Evolutionary conservation across 2,113 vertebrate species (phyloP).

Genomic region (Dipodomys ordii): DNA sequence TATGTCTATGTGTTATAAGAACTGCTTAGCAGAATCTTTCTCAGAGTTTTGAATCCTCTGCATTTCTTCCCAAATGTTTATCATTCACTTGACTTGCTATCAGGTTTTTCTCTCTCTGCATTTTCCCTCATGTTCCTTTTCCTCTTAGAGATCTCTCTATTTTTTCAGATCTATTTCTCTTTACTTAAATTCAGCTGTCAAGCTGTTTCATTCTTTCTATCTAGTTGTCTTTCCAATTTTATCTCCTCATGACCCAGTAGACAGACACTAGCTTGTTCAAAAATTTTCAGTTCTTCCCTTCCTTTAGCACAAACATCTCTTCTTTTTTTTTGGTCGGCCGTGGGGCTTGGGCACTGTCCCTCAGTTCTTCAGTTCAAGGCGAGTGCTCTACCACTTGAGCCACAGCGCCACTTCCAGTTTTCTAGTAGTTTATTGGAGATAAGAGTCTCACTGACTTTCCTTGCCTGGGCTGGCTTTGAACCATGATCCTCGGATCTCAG

Average conservation of each 20-base stretch:
- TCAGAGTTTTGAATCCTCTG: no score
- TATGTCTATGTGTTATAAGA: no score
- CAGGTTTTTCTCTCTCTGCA: neutral
- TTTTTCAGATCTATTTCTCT: constrained; percentile 46
- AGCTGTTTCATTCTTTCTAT: constrained; percentile 38
- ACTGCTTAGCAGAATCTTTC: no score
- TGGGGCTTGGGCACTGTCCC: no score
- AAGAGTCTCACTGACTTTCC: no score
- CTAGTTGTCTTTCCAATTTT: neutral
- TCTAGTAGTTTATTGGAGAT: no score
- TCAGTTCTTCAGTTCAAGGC: no score
- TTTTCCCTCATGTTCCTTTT: neutral
- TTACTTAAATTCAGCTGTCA: constrained; percentile 45
- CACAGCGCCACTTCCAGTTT: no score
- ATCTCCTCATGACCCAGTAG: neutral
- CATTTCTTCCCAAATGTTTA: no score
- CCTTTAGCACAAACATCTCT: neutral
- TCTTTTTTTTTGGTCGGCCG: neutral
- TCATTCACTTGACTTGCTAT: neutral
- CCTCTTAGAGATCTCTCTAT: neutral
- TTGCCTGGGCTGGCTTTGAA: no score
- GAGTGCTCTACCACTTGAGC: no score
- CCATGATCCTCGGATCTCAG: no score
- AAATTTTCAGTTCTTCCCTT: neutral
- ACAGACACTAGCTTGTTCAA: neutral